Percentiles rank a stretch among this genome's conserved stretches.
Evolutionary conservation across 2,113 vertebrate genomes (phyloP).

Genomic region (Perognathus longimembris): DNA sequence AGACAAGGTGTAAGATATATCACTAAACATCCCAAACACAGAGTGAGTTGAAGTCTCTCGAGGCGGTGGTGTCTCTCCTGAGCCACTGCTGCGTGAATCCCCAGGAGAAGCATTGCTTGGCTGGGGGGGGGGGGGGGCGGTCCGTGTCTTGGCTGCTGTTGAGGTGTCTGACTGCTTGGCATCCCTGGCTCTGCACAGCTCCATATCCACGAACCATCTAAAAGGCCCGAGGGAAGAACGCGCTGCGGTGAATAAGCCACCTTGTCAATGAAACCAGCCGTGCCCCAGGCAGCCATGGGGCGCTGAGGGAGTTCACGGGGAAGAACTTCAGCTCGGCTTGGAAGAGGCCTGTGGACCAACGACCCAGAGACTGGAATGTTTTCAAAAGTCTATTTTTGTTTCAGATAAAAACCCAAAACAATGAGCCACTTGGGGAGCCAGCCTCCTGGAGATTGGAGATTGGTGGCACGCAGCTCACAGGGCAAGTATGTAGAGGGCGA

Average conservation of each 20-base stretch:
- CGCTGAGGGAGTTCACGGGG: constrained; percentile 55
- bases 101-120: background rate
- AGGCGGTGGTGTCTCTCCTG: background rate
- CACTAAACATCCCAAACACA: background rate
- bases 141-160: background rate
- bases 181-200: constrained; percentile 10
- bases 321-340: constrained; percentile 53
- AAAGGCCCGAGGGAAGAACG: constrained; percentile 22
- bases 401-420: constrained; percentile 76
- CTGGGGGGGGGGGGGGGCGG: background rate
- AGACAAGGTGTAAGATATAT: background rate
- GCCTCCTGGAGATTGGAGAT: constrained; percentile 63
- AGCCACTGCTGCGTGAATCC: background rate
- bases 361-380: constrained; percentile 71
- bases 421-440: constrained; percentile 65
- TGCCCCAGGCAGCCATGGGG: constrained; percentile 43
- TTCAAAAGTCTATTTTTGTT: constrained; percentile 77
- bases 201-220: background rate
- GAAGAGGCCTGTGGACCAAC: constrained; percentile 58
- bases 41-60: background rate
- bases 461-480: constrained; percentile 4
- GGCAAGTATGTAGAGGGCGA: constrained; percentile 24
- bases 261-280: constrained; percentile 18
- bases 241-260: background rate
- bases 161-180: background rate